A percentile compares a stretch with the other conserved stretches of the same genome.
These are phyloP conservation scores for Andrena minutula DNA, from an alignment of 2,888 invertebrate genomes.

Conservation along the genomic window DNA sequence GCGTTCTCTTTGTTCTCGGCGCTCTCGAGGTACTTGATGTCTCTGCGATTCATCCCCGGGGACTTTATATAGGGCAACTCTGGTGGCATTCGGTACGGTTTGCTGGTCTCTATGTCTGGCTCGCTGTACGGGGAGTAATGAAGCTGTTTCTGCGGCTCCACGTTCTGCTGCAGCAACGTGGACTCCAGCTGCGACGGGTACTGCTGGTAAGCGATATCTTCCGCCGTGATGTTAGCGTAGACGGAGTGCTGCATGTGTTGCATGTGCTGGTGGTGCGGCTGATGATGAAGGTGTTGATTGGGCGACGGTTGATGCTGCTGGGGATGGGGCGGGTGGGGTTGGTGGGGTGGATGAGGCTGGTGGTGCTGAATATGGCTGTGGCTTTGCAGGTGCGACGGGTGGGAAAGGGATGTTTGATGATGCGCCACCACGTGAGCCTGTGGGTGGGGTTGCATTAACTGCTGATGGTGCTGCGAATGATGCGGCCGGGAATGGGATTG, in stretches of 20 bases:
- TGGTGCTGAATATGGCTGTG: constrained; percentile 70
- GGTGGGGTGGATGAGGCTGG: constrained; percentile 78
- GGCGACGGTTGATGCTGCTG: constrained; percentile 66
- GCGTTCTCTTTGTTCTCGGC: constrained; percentile 83
- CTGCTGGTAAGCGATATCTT: constrained; percentile 76
- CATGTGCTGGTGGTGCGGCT: constrained; percentile 64
- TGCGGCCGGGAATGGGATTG: constrained; percentile 82
- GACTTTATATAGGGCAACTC: constrained; percentile 83
- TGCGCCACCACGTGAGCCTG: constrained; percentile 70
- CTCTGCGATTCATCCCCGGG: constrained; percentile 82
- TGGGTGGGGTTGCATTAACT: constrained; percentile 62
- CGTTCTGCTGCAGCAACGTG: constrained; percentile 68
- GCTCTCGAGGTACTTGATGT: constrained; percentile 81
- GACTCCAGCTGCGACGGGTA: constrained; percentile 67
- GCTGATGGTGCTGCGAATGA: constrained; percentile 64
- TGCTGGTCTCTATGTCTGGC: constrained; percentile 73
- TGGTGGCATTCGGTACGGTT: constrained; percentile 81
- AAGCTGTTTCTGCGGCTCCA: constrained; percentile 78
- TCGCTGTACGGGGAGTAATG: constrained; percentile 78
- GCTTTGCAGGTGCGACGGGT: constrained; percentile 63
- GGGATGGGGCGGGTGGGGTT: constrained; percentile 60
- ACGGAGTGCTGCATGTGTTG: constrained; percentile 75
- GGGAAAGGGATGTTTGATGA: constrained; percentile 64
- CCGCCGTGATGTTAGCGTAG: constrained; percentile 71
- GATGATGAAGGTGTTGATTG: constrained; percentile 69